Percentiles rank a stretch among this genome's conserved stretches.
These are phyloP conservation scores for Perca flavescens DNA, from an alignment of 2,113 vertebrate genomes.

Conservation along the genomic window DNA sequence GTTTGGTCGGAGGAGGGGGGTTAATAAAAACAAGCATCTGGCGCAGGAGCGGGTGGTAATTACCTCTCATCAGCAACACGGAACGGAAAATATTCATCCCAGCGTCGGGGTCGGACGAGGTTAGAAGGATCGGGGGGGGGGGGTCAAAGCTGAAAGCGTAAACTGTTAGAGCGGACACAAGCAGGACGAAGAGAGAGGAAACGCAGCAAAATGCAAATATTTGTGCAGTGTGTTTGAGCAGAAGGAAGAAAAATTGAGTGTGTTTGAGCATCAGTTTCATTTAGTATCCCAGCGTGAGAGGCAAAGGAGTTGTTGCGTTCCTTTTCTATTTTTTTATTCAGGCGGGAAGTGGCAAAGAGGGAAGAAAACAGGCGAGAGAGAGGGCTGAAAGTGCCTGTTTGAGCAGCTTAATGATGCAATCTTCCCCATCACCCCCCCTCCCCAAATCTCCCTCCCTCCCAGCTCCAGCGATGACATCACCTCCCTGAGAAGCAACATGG, in stretches of 20 bases:
- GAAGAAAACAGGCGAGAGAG: conserved; percentile 32
- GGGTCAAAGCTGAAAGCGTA: conserved; percentile 8
- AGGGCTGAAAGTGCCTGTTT: conserved; percentile 55
- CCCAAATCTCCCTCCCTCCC: not conserved
- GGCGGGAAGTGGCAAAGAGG: conserved; percentile 13
- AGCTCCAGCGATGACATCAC: conserved; percentile 75
- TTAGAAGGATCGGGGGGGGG: not conserved
- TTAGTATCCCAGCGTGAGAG: conserved; percentile 9
- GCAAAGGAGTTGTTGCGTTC: rapidly evolving
- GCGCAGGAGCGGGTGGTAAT: not conserved
- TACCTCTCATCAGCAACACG: not conserved
- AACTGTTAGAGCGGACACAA: not conserved
- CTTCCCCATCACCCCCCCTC: conserved; percentile 18
- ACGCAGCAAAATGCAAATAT: conserved; percentile 16
- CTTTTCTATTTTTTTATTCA: not conserved
- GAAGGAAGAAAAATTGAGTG: not conserved
- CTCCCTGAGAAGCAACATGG: conserved; percentile 59
- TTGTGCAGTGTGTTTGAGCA: conserved; percentile 15
- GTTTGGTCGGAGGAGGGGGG: too few species aligned
- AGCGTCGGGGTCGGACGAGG: not conserved
- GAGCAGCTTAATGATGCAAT: conserved; percentile 76
- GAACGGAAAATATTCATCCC: conserved; percentile 29
- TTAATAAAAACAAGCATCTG: conserved; percentile 14
- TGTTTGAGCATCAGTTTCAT: conserved; percentile 30
- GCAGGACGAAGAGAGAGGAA: conserved; percentile 21